Evolutionary conservation across 1,140 invertebrate genomes (phyloP).

Genomic region (Temnothorax longispinosus): DNA sequence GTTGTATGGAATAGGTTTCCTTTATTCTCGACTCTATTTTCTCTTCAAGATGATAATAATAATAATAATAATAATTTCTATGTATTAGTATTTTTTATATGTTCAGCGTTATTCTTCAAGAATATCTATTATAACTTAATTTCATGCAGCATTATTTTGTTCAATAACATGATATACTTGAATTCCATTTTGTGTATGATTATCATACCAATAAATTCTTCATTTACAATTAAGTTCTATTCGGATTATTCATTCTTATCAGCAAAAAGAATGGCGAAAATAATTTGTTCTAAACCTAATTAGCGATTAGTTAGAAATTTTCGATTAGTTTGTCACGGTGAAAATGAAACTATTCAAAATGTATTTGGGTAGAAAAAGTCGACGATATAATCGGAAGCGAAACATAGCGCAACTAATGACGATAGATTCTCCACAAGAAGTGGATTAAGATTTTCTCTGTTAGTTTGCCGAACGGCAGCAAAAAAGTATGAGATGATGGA

Average conservation of each 20-base stretch:
- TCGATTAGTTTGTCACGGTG: slow-evolving; percentile 31
- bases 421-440: slow-evolving; percentile 62
- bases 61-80: neutral
- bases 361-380: slow-evolving; percentile 51
- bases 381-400: slow-evolving; percentile 53
- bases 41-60: neutral
- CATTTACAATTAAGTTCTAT: neutral
- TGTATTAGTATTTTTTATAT: neutral
- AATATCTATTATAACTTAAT: neutral
- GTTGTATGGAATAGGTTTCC: neutral
- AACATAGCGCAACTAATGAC: slow-evolving; percentile 67
- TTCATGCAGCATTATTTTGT: neutral
- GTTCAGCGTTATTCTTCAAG: neutral
- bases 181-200: neutral
- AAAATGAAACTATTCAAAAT: slow-evolving; percentile 25
- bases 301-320: neutral
- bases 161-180: neutral
- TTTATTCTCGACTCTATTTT: neutral
- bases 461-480: slow-evolving; percentile 67
- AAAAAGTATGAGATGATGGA: slow-evolving; percentile 72
- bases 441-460: slow-evolving; percentile 72
- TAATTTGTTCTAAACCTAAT: neutral
- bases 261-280: neutral
- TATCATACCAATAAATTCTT: neutral
- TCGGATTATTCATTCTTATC: neutral